A percentile compares a stretch with the other conserved stretches of the same genome.
phyloP scores from a whole-genome alignment of 2,888 invertebrate species.

The Tenthredo livida region DNA sequence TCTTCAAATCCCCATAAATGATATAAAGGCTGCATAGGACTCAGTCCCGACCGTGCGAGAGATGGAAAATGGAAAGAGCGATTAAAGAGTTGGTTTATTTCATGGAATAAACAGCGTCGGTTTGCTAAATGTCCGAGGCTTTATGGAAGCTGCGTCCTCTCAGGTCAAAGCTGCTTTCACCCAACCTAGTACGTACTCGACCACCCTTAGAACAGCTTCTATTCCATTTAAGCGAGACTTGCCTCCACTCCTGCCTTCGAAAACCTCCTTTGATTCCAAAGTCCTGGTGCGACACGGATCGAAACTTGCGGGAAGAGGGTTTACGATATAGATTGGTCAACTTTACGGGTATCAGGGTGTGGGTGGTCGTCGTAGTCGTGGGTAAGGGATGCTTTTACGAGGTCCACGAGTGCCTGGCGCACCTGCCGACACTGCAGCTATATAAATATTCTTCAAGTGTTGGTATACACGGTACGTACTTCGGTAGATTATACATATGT shows the following conservation, averaged over 20 bases:
- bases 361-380: constrained; percentile 12
- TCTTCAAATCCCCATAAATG: neutral
- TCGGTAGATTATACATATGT: constrained; percentile 8
- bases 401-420: constrained; percentile 41
- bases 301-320: constrained; percentile 30
- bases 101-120: constrained; percentile 15
- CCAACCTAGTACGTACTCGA: neutral
- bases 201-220: constrained; percentile 43
- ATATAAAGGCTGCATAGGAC: neutral
- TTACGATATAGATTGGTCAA: constrained; percentile 53
- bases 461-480: constrained; percentile 13
- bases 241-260: neutral
- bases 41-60: neutral
- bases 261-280: constrained; percentile 20
- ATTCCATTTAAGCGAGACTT: constrained; percentile 30
- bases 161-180: constrained; percentile 35
- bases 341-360: constrained; percentile 43
- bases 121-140: neutral
- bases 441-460: constrained; percentile 46
- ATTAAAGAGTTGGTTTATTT: constrained; percentile 33
- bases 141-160: neutral
- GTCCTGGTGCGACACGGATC: constrained; percentile 16
- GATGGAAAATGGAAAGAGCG: neutral
- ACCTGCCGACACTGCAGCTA: constrained; percentile 52
- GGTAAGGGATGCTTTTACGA: constrained; percentile 48